Evolutionary conservation across 2,113 vertebrate genomes (phyloP).

Genomic region (Chinchilla lanigera): DNA sequence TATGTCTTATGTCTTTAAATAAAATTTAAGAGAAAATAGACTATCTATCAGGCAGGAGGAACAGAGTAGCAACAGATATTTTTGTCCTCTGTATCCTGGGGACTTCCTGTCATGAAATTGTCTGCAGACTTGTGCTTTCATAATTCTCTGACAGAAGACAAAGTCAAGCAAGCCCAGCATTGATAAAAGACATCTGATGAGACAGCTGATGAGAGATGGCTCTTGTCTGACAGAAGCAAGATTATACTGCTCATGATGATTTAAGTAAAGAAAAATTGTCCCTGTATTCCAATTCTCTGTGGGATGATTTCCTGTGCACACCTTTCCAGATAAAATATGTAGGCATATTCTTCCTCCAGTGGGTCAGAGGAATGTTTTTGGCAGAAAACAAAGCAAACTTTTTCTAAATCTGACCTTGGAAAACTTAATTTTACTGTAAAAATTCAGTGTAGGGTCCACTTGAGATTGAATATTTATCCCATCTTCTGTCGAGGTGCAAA

Average conservation of each 20-base stretch:
- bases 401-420: slow-evolving; percentile 64
- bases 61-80: neutral
- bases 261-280: slow-evolving; percentile 71
- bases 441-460: neutral
- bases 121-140: neutral
- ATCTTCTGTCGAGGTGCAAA: neutral
- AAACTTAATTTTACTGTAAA: neutral
- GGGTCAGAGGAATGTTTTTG: neutral
- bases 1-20: neutral
- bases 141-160: slow-evolving; percentile 1
- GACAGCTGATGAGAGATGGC: slow-evolving; percentile 48
- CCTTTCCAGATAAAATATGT: slow-evolving; percentile 63
- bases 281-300: slow-evolving; percentile 61
- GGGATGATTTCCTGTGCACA: slow-evolving; percentile 21
- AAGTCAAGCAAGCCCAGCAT: slow-evolving; percentile 2
- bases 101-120: neutral
- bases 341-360: neutral
- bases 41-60: neutral
- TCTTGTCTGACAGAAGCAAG: slow-evolving; percentile 62
- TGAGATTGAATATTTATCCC: neutral
- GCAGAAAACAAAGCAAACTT: slow-evolving; percentile 38
- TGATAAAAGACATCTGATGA: slow-evolving; percentile 9
- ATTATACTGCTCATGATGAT: slow-evolving; percentile 71
- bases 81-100: neutral
- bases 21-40: neutral